phyloP scores from a whole-genome alignment of 2,113 vertebrate species.

The Callocephalon fimbriatum region DNA sequence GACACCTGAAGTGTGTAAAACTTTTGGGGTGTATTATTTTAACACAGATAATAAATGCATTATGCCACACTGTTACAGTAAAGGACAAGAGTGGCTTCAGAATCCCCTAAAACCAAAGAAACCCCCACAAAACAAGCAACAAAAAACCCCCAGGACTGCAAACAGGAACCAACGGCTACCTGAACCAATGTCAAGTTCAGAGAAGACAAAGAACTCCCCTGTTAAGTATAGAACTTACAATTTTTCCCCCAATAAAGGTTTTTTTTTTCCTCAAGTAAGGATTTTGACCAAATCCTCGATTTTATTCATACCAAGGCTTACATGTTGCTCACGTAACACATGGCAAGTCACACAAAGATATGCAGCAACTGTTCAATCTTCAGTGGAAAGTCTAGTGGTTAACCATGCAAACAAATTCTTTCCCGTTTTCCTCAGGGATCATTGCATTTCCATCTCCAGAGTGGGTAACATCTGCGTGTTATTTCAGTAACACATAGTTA shows the following conservation, averaged over 20 bases:
- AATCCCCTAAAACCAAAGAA: neutral
- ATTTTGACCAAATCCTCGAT: neutral
- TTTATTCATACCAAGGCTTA: neutral
- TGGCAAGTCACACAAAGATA: neutral
- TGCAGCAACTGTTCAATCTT: slow-evolving; percentile 31
- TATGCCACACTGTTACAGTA: neutral
- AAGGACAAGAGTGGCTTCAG: neutral
- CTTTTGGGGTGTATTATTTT: neutral
- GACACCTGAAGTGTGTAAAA: neutral
- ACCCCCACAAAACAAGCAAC: neutral
- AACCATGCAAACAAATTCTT: slow-evolving; percentile 65
- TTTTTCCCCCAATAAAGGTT: neutral
- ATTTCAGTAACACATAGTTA: slow-evolving; percentile 31
- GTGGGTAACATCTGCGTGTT: neutral
- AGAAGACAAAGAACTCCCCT: neutral
- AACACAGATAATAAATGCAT: neutral
- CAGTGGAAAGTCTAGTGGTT: slow-evolving; percentile 50
- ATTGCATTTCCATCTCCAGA: slow-evolving; percentile 41
- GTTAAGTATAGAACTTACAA: neutral
- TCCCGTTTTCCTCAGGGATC: slow-evolving; percentile 42
- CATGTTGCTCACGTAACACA: neutral
- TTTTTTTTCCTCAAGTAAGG: neutral
- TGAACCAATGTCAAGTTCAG: neutral
- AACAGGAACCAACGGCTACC: neutral
- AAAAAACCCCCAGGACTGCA: neutral